Conservation (phyloP, 2,888 invertebrate genomes). For the Mantis religiosa region DNA sequence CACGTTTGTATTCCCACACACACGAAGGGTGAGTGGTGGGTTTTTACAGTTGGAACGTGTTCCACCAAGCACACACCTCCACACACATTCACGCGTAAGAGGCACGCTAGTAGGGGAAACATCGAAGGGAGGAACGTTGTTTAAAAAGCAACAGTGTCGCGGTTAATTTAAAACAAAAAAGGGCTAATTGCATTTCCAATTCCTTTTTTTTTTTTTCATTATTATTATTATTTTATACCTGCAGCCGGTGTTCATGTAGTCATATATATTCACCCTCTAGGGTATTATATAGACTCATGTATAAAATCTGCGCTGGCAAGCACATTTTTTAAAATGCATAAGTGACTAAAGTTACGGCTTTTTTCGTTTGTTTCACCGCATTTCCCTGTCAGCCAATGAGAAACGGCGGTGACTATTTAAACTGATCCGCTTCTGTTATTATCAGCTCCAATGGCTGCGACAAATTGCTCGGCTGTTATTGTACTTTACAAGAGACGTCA, state of each 20-base stretch:
- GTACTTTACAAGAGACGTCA: not conserved
- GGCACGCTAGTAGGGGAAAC: not conserved
- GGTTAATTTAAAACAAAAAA: constrained; percentile 14
- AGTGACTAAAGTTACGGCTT: not conserved
- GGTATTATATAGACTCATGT: constrained; percentile 1
- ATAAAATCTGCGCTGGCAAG: constrained; percentile 1
- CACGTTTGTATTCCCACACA: not conserved
- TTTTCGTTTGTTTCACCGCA: not conserved
- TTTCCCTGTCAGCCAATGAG: not conserved
- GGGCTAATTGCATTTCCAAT: constrained; percentile 12
- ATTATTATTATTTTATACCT: constrained; percentile 12
- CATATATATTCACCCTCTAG: constrained; percentile 1
- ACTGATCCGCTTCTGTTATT: not conserved
- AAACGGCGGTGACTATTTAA: not conserved
- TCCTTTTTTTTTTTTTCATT: not conserved
- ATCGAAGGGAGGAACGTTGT: not conserved
- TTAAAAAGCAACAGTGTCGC: constrained; percentile 15
- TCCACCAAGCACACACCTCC: not conserved
- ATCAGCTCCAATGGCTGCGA: not conserved
- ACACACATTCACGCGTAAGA: not conserved
- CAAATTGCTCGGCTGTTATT: not conserved
- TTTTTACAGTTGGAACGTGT: not conserved
- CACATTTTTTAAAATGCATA: not conserved
- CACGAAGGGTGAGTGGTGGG: not conserved
- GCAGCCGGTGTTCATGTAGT: not conserved